Evolutionary conservation across 2,888 invertebrate species (phyloP), one percentile per base, ranked within the genome.

Genomic region (Napeogenes inachia): DNA sequence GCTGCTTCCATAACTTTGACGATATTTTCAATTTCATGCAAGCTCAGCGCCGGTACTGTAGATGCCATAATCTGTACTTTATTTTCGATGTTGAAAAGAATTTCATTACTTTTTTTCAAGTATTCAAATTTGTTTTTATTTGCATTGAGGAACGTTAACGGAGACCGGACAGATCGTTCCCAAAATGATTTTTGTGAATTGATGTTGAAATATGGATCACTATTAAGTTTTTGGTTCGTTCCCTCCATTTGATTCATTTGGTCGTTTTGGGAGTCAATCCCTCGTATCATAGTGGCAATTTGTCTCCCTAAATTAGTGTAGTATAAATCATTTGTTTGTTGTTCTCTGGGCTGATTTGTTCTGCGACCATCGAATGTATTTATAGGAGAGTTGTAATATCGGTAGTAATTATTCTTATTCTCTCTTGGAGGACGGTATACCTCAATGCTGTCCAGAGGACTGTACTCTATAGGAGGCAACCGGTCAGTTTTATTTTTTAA

Each of bases 111-210:
- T 32, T 73, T 75, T 62, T 74, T 78, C 1, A 75, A 62, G 62
- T 73, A 68, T 4, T 76, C 72, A 56, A 73, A 67, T 68, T 75
- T 77, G 62, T 71, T 72, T 47, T 64, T 68, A 66, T 70, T 70
- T 45, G 63, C 65, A 63, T 69, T 59, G n/a, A 70, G 57, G 5
- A 65, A 62, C 63, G 76, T 73, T 30, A 81, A 65, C 2, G 87
- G 86, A 10, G 89, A 89, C 68, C 89, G 79, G 2, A 85, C 79
- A 58, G 80, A 84, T 69, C 89, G 79, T 61, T 89, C 89, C 88
- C 88, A 89, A 70, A 80, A 87, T 4, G 86, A 82, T 46, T 75
- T 75, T 12, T 86, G 79, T 2, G 75, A 68, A 66, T 77, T 79
- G 63, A 82, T 78, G 60, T 76, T 78, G 55, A 84, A 75, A 45